Evolutionary conservation across 2,113 vertebrate genomes (phyloP).

Genomic region (Bubo blakistoni): DNA sequence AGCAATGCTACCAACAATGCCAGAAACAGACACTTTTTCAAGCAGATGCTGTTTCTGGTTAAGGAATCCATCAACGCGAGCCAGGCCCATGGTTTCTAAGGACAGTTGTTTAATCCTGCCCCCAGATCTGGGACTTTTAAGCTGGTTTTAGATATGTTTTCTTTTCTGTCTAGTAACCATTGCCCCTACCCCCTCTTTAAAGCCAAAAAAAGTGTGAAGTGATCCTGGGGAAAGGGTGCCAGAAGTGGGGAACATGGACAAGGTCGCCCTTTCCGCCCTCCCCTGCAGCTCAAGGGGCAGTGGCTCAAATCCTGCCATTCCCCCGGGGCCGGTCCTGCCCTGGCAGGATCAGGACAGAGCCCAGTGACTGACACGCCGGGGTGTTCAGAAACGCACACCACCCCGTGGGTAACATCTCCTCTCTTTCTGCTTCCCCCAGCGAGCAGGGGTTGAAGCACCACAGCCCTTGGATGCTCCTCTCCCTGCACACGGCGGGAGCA

Average conservation of each 20-base stretch:
- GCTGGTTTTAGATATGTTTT: neutral
- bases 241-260: neutral
- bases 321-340: neutral
- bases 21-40: constrained; percentile 37
- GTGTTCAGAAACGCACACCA: fast-evolving
- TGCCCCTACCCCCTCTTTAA: neutral
- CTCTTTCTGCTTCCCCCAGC: neutral
- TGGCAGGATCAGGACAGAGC: neutral
- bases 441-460: neutral
- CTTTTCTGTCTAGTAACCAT: neutral
- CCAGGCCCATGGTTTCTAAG: constrained; percentile 37
- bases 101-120: constrained; percentile 25
- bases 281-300: neutral
- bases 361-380: neutral
- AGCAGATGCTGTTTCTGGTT: constrained; percentile 62
- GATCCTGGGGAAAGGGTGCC: neutral
- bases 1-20: constrained; percentile 48
- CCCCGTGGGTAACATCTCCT: neutral
- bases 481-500: neutral
- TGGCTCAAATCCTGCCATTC: neutral
- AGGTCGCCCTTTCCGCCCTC: neutral
- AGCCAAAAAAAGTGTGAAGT: neutral
- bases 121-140: neutral
- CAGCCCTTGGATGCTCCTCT: neutral
- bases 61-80: constrained; percentile 45